Conservation (phyloP, 2,888 invertebrate genomes). For the Ichneumoninae sp. region DNA sequence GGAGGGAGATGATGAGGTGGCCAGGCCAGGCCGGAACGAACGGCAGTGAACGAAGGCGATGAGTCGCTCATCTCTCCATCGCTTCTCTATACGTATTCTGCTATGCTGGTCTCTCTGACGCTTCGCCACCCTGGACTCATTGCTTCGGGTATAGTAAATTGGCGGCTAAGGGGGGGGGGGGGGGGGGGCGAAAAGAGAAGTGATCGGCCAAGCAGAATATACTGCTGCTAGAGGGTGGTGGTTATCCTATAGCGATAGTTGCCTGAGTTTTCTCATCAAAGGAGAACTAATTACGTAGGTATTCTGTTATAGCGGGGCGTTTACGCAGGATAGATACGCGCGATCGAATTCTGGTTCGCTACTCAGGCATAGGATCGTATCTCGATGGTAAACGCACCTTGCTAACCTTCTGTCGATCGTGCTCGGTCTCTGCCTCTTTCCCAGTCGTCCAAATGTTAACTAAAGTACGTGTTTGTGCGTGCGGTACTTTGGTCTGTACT, state of each 20-base stretch:
- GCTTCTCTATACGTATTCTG: conserved; percentile 23
- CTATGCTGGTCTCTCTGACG: conserved; percentile 18
- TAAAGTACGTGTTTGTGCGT: neutral
- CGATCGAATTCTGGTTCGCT: conserved; percentile 59
- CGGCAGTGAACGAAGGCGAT: conserved; percentile 28
- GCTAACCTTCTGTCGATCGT: neutral
- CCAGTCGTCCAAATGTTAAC: neutral
- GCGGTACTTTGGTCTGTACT: neutral
- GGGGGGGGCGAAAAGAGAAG: conserved; percentile 61
- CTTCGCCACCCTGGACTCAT: conserved; percentile 43
- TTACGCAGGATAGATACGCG: conserved; percentile 62
- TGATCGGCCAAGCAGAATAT: conserved; percentile 58
- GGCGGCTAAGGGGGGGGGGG: conserved; percentile 12
- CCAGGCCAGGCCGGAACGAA: conserved; percentile 16
- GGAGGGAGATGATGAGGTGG: conserved; percentile 35
- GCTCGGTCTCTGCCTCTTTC: neutral
- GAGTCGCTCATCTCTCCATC: conserved; percentile 53
- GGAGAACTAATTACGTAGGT: conserved; percentile 74
- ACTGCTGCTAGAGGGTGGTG: conserved; percentile 45
- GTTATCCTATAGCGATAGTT: conserved; percentile 65
- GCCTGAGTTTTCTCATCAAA: conserved; percentile 73
- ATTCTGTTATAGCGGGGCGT: conserved; percentile 65
- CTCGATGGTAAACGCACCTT: conserved; percentile 53
- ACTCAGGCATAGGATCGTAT: conserved; percentile 51
- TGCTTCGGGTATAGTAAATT: conserved; percentile 59